phyloP scores from a whole-genome alignment of 1,140 invertebrate species.

The Bombus impatiens region DNA sequence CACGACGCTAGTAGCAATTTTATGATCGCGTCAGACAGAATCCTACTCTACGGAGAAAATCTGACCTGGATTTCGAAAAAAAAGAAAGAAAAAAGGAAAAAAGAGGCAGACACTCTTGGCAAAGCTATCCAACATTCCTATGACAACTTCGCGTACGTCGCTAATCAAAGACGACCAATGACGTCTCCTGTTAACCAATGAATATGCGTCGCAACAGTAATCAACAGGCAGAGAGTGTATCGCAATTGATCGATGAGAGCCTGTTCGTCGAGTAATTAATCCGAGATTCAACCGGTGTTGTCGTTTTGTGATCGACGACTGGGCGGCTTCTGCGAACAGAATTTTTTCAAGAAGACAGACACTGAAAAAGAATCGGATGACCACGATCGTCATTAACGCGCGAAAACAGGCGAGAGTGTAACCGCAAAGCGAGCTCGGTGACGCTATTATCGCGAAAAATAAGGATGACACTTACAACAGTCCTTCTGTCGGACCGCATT shows the following conservation, averaged over 20 bases:
- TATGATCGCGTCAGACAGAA: neutral
- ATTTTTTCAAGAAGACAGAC: neutral
- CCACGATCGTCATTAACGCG: neutral
- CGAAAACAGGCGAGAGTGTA: neutral
- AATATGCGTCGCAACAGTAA: conserved; percentile 7
- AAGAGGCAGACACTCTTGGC: no score
- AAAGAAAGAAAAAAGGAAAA: no score
- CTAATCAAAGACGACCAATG: conserved; percentile 1
- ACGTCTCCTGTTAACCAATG: conserved; percentile 12
- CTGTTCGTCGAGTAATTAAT: conserved; percentile 34
- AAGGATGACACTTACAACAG: conserved; percentile 7
- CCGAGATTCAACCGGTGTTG: neutral
- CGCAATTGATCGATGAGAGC: conserved; percentile 40
- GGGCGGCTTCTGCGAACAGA: neutral
- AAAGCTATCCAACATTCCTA: neutral
- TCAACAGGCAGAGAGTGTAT: neutral
- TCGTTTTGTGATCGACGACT: neutral
- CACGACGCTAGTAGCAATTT: no score
- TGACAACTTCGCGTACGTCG: neutral
- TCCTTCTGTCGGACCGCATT: conserved; percentile 8
- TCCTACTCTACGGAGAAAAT: neutral
- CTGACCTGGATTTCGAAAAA: neutral
- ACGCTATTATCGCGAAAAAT: conserved; percentile 28
- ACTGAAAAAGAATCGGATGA: neutral
- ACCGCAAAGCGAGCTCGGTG: neutral